Evolutionary conservation across 2,888 invertebrate species (phyloP), one percentile per base, ranked within the genome.

Genomic region (Gibbula magus): DNA sequence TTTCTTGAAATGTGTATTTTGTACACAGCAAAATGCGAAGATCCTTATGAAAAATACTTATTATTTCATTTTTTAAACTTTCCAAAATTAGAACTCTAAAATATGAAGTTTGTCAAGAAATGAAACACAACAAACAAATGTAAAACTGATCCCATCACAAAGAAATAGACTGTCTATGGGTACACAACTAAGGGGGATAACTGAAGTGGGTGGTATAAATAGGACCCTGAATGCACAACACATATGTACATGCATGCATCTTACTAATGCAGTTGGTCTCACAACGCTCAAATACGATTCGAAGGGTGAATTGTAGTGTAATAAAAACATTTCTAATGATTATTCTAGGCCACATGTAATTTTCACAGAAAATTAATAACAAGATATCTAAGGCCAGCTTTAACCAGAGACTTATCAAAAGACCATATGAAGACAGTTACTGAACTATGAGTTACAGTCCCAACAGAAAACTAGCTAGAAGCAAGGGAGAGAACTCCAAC

Each of bases 161-260:
- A 45, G 45, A 45, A 45, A 45, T 13, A 45, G 5, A 45, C 45
- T 45, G n/a, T n/a, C 45, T 45, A 45, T 10, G 45, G 45, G 45
- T 45, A 45, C 45, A 45, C 45, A 45, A 45, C 45, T 45, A 45
- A 61, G 29, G 22, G 61, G 77, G 74, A 83, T 45, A 67, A 80
- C 80, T 78, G 77, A 79, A 75, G 73, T 53, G 32, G 77, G 45
- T 45, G 13, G 13, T 45, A 45, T 8, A 45, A 10, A 45, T 10
- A 45, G 45, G n/a, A 35, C 54, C 35, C 53, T 53, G 45, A 29
- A 77, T 35, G 67, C 45, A 77, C 61, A 61, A 61, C 61, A 61
- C 16, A 29, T n/a, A 25, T 61, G 61, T 61, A 61, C 84, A 81
- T 78, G 84, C 87, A 88, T 88, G 88, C 88, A 88, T 87, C 85